These are phyloP conservation scores for Atopsyche davidsoni DNA, from an alignment of 1,140 invertebrate genomes.

Conservation along the genomic window DNA sequence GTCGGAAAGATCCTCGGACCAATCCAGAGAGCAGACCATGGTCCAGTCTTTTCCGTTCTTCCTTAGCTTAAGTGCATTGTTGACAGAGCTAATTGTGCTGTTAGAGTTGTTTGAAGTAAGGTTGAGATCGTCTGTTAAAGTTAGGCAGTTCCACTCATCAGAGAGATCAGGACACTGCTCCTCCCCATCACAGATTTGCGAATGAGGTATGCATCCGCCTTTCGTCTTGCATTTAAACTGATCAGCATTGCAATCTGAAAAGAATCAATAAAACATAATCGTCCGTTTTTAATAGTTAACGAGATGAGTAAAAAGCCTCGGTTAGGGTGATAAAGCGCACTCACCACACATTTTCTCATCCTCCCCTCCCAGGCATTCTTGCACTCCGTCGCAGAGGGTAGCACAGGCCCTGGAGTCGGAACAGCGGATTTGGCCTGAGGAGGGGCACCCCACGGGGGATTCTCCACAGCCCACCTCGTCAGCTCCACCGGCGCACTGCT, in stretches of 20 bases:
- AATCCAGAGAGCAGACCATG: slow-evolving; percentile 49
- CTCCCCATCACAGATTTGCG: slow-evolving; percentile 54
- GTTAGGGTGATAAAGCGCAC: too few relatives aligned
- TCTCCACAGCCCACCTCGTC: slow-evolving; percentile 59
- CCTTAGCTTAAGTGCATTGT: slow-evolving; percentile 16
- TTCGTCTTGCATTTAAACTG: slow-evolving; percentile 54
- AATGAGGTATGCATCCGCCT: slow-evolving; percentile 52
- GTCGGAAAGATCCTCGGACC: slow-evolving; percentile 50
- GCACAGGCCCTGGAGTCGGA: slow-evolving; percentile 57
- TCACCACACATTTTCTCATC: slow-evolving; percentile 47
- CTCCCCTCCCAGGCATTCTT: slow-evolving; percentile 62
- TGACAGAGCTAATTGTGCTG: slow-evolving; percentile 19
- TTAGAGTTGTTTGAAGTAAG: neutral
- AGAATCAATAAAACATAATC: neutral
- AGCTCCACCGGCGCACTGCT: slow-evolving; percentile 58
- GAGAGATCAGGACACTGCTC: slow-evolving; percentile 57
- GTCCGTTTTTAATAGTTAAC: neutral
- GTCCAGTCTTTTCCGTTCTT: slow-evolving; percentile 34
- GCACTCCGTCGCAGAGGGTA: slow-evolving; percentile 71
- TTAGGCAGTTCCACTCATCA: slow-evolving; percentile 58
- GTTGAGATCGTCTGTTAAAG: slow-evolving; percentile 1
- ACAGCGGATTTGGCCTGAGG: slow-evolving; percentile 53
- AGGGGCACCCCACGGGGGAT: slow-evolving; percentile 38
- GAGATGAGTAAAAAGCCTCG: neutral
- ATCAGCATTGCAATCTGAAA: slow-evolving; percentile 46